These are phyloP conservation scores for Panorpa germanica DNA, from an alignment of 2,888 invertebrate species.

Conservation along the genomic window DNA sequence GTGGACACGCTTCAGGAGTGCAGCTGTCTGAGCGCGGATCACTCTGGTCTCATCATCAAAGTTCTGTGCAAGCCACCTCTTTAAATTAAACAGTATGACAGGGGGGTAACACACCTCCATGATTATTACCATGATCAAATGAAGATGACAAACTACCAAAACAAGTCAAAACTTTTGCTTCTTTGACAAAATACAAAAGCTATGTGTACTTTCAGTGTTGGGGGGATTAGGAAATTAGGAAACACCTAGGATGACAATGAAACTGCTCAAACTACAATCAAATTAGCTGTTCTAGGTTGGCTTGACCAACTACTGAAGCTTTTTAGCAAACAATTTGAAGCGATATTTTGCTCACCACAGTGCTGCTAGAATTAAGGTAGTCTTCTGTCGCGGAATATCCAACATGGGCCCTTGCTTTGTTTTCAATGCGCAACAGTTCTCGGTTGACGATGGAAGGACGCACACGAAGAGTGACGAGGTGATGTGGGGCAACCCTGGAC, in stretches of 20 bases:
- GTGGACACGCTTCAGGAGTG: slow-evolving; percentile 54
- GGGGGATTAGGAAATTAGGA: too few relatives aligned
- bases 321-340: too few relatives aligned
- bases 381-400: slow-evolving; percentile 50
- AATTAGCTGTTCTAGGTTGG: too few relatives aligned
- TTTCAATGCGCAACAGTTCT: slow-evolving; percentile 48
- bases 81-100: neutral
- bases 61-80: slow-evolving; percentile 30
- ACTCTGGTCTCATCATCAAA: slow-evolving; percentile 69
- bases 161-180: too few relatives aligned
- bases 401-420: slow-evolving; percentile 38
- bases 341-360: slow-evolving; percentile 38
- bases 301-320: too few relatives aligned
- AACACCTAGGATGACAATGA: too few relatives aligned
- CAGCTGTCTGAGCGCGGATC: slow-evolving; percentile 60
- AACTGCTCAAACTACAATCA: too few relatives aligned
- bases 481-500: slow-evolving; percentile 34
- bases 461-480: slow-evolving; percentile 33
- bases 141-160: too few relatives aligned
- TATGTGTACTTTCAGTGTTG: too few relatives aligned
- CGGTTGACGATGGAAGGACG: slow-evolving; percentile 45
- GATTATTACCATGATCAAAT: too few relatives aligned
- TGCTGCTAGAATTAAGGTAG: slow-evolving; percentile 57
- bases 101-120: too few relatives aligned
- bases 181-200: too few relatives aligned